phyloP scores from a whole-genome alignment of 2,888 invertebrate species.

The Drosophila atripex region DNA sequence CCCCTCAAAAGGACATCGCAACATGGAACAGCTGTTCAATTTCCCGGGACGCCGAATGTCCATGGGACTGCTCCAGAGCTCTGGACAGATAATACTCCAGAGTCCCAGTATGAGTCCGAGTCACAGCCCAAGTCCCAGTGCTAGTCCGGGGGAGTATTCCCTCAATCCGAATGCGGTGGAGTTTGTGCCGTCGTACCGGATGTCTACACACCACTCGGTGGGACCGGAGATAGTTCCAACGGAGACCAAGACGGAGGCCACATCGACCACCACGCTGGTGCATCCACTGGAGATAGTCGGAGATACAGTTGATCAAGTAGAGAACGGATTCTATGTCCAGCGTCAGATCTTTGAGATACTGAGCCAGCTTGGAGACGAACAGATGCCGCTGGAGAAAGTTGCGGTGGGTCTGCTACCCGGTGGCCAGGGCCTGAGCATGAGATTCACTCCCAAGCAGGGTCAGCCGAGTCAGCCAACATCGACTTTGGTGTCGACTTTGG shows the following conservation, averaged over 20 bases:
- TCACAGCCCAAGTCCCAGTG: neutral
- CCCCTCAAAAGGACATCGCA: neutral
- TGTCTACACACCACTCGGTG: neutral
- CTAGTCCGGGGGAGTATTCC: constrained; percentile 31
- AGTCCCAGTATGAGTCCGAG: constrained; percentile 5
- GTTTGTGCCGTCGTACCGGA: constrained; percentile 57
- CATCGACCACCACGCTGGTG: constrained; percentile 53
- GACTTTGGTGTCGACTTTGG: constrained; percentile 1
- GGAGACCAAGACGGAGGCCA: constrained; percentile 13
- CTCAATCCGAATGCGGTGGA: constrained; percentile 62
- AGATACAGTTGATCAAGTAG: constrained; percentile 13
- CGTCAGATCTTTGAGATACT: constrained; percentile 55
- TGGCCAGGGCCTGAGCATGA: constrained; percentile 53
- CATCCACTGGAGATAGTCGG: constrained; percentile 10
- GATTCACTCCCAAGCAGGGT: constrained; percentile 37
- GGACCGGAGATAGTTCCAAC: neutral
- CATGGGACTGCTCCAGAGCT: constrained; percentile 18
- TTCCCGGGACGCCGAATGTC: constrained; percentile 14
- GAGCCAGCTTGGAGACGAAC: constrained; percentile 49
- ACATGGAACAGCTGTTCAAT: constrained; percentile 20
- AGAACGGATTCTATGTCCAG: constrained; percentile 21
- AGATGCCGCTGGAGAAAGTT: constrained; percentile 42
- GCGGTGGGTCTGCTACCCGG: constrained; percentile 41
- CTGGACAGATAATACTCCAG: neutral
- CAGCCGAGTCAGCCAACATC: neutral